Conservation (phyloP, 1,140 invertebrate genomes). For the Platorchestia sp. region DNA sequence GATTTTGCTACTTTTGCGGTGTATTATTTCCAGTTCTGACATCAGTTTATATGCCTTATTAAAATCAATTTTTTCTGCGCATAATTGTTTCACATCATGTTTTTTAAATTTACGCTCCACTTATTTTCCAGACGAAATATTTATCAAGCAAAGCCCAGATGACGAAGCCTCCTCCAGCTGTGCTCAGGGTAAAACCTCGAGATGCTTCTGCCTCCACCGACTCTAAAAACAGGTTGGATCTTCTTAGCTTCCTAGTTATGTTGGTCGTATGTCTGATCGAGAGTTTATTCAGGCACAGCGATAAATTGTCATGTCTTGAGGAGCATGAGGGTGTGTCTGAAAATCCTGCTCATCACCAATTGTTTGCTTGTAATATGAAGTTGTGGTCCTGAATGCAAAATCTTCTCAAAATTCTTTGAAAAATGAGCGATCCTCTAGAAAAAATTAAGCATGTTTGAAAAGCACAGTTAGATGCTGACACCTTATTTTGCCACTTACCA, state of each 20-base stretch:
- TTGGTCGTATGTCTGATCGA: no score
- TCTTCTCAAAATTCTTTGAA: not conserved
- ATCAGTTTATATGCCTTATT: no score
- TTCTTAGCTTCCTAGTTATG: not conserved
- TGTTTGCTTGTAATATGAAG: not conserved
- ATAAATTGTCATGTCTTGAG: not conserved
- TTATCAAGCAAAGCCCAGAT: slow-evolving; percentile 11
- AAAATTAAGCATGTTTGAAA: no score
- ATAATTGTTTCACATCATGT: not conserved
- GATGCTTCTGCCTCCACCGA: not conserved
- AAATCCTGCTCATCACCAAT: not conserved
- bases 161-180: slow-evolving; percentile 19
- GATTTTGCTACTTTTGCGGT: no score
- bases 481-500: not conserved
- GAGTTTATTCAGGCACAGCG: not conserved
- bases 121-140: slow-evolving; percentile 19
- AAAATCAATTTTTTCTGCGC: no score
- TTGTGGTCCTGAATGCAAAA: not conserved
- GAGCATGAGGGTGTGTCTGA: not conserved
- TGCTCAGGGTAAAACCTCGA: not conserved
- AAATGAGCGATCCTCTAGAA: no score
- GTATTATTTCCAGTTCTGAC: no score
- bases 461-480: no score
- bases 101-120: not conserved
- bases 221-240: not conserved